Evolutionary conservation across 2,797 vertebrate genomes (phyloP).

Genomic region (Chelonia mydas): DNA sequence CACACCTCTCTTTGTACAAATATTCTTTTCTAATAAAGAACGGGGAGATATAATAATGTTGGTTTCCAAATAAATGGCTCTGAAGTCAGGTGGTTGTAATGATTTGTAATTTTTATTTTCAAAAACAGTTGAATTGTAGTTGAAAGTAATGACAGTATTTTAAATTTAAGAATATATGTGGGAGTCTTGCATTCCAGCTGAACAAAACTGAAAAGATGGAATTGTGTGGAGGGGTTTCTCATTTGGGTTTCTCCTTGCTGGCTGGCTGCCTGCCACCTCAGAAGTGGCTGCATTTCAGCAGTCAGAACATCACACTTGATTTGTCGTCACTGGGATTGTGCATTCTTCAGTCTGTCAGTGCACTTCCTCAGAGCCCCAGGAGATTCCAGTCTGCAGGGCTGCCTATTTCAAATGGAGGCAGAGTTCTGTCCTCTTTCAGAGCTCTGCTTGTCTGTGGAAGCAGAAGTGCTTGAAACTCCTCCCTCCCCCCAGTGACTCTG

Average conservation of each 20-base stretch:
- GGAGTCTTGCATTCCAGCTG: neutral
- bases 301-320: neutral
- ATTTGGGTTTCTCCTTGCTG: neutral
- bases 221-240: neutral
- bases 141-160: neutral
- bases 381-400: neutral
- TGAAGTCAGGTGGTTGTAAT: neutral
- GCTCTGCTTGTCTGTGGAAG: neutral
- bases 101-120: neutral
- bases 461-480: neutral
- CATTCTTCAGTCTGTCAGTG: neutral
- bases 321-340: neutral
- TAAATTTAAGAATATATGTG: neutral
- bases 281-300: neutral
- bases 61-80: neutral
- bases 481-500: slow-evolving; percentile 18
- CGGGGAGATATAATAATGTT: neutral
- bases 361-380: neutral
- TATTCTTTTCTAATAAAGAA: neutral
- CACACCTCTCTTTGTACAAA: neutral
- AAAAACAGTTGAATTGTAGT: neutral
- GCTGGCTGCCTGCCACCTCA: neutral
- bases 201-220: neutral
- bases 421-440: neutral
- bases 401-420: neutral